Percentiles rank a stretch among this genome's conserved stretches.
Conservation (phyloP, 2,888 invertebrate genomes). For the Dioctria rufipes region DNA sequence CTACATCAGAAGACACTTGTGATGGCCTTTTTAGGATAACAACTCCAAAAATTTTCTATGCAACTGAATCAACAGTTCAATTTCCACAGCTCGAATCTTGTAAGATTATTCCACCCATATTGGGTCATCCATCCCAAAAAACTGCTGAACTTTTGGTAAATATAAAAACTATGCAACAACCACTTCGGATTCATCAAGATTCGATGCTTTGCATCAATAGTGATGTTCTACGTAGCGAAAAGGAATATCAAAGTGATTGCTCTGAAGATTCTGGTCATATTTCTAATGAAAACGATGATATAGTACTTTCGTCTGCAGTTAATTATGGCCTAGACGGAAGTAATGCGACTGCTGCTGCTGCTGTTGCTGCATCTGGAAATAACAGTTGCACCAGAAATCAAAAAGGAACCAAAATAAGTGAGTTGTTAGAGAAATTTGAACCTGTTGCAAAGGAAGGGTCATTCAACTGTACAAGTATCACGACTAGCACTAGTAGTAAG, state of each 20-base stretch:
- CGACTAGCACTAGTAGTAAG: constrained; percentile 20
- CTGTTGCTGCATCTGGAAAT: background rate
- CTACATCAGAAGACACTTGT: constrained; percentile 5
- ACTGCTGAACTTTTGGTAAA: constrained; percentile 67
- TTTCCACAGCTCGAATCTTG: constrained; percentile 67
- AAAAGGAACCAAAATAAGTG: constrained; percentile 64
- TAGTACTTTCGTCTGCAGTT: constrained; percentile 58
- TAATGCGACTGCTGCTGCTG: too few relatives aligned
- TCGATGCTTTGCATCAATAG: constrained; percentile 55
- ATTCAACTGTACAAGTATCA: background rate
- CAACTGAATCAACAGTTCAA: constrained; percentile 67
- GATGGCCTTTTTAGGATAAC: background rate
- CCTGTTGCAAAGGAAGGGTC: constrained; percentile 47
- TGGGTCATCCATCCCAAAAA: constrained; percentile 68
- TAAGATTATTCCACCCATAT: constrained; percentile 68
- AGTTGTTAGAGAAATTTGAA: constrained; percentile 68
- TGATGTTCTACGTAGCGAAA: constrained; percentile 62
- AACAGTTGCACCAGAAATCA: constrained; percentile 56
- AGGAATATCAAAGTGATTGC: constrained; percentile 79
- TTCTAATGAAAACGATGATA: constrained; percentile 79
- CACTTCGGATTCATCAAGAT: constrained; percentile 55
- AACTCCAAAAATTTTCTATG: constrained; percentile 62
- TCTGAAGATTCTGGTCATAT: constrained; percentile 88
- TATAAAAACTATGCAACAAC: constrained; percentile 62
- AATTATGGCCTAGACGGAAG: background rate